Base-by-base conservation (phyloP, 2,797 vertebrate genomes). In the Eleutherodactylus coqui region DNA sequence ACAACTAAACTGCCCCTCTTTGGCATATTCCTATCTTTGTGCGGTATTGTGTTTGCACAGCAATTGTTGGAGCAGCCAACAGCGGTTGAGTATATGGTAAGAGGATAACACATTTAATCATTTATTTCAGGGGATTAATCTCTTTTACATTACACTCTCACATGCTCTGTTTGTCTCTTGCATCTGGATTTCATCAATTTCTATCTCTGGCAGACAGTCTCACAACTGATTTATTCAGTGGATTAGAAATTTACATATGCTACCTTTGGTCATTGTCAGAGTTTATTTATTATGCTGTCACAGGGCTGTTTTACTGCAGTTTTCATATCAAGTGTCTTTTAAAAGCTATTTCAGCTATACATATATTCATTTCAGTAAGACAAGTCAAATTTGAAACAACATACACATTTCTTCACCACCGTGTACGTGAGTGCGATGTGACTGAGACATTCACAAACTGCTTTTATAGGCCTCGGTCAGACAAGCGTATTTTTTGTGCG, bases 141-240 rank as follows among this genome's bases (percentile, higher is more conserved):
- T 69, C 55, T 69, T 69, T 69, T 72, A 29, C 41, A 34, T 21
- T 51, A 51, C 47, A 34, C 47, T 53, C 24, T 69, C 47, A 51
- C 29, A 69, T 55, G 41, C 58, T 36, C 10, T 38, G 62, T 16
- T 34, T 70, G 10, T 36, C 67, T n/a, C 45, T n/a, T 70, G 64
- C 45, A 49, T 82, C 62, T 82, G 79, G 79, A 82, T 47, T 82
- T 24, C 47, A 70, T 70, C 45, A 70, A 14, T 49, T 80, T 58
- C 76, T 45, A 64, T 67, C 70, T 73, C 45, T 36, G 34, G 29
- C 79, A 51, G 64, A 70, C 45, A 82, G 64, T 24, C 32, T 55
- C 32, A 67, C n/a, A 82, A 53, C 29, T 72, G 43, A 81, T 82
- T 82, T 53, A 70, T 70, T 72, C 24, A 36, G 11, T 51, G 79